Evolutionary conservation across 2,113 vertebrate species (phyloP).

Genomic region (Tylochromis polylepis): DNA sequence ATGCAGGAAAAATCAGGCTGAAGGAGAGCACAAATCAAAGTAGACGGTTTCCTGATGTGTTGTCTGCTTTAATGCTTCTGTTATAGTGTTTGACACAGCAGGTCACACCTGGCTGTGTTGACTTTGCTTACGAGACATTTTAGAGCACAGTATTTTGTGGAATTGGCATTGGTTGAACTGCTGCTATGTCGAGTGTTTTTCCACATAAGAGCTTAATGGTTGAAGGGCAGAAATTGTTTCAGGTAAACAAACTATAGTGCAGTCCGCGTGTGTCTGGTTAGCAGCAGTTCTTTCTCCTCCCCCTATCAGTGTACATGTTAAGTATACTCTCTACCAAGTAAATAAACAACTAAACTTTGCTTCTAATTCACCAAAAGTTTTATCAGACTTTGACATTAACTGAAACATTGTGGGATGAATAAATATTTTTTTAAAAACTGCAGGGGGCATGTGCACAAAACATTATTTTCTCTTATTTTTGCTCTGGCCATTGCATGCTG

Average conservation of each 20-base stretch:
- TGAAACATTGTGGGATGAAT: background rate
- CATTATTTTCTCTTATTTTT: background rate
- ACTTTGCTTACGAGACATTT: background rate
- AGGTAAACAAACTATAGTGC: background rate
- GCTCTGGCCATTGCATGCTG: background rate
- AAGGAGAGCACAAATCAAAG: slow-evolving; percentile 31
- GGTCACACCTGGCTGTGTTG: background rate
- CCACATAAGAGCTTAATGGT: background rate
- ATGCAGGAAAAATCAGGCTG: slow-evolving; percentile 12
- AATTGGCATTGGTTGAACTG: background rate
- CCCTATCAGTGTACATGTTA: background rate
- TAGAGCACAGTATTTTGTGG: background rate
- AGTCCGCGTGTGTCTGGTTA: background rate
- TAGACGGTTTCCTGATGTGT: slow-evolving; percentile 3
- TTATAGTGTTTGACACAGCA: slow-evolving; percentile 21
- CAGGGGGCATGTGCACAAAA: background rate
- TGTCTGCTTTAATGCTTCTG: slow-evolving; percentile 6
- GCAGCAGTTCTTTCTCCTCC: background rate
- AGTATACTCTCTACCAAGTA: background rate
- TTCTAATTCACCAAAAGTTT: background rate
- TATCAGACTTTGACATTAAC: background rate
- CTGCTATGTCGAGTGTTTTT: background rate
- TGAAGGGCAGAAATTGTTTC: background rate
- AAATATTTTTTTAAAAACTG: background rate
- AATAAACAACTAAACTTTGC: background rate